Percentiles rank a stretch among this genome's conserved stretches.
Conservation (phyloP, 2,797 vertebrate species). For the Prionace glauca region DNA sequence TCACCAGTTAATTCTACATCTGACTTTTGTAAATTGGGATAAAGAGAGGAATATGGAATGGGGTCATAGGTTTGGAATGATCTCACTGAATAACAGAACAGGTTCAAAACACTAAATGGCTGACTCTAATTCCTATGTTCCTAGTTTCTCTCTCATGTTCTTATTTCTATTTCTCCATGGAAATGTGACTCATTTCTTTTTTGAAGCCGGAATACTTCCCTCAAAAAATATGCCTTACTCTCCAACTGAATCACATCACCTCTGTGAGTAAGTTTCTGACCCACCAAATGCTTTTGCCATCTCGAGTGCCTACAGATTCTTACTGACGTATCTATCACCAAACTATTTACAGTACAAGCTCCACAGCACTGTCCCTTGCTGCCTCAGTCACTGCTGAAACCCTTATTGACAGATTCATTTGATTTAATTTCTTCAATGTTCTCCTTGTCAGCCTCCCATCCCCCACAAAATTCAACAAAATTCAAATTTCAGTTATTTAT, state of each 20-base stretch:
- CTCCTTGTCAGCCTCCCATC: not conserved
- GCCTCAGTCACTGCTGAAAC: not conserved
- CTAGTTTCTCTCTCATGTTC: not conserved
- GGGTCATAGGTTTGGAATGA: not conserved
- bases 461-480: not conserved
- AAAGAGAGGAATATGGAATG: not conserved
- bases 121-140: not conserved
- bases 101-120: not conserved
- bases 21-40: not conserved
- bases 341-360: not conserved
- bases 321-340: not conserved
- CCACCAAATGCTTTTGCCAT: not conserved
- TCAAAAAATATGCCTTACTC: not conserved
- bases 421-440: not conserved
- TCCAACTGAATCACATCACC: not conserved
- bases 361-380: not conserved
- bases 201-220: not conserved
- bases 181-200: not conserved
- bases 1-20: not conserved
- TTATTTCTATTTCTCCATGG: not conserved
- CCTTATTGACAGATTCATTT: not conserved
- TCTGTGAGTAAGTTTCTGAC: not conserved
- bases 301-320: no score
- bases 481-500: not conserved
- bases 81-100: not conserved